These are phyloP conservation scores for Chionomys nivalis DNA, from an alignment of 2,113 vertebrate genomes.

Conservation along the genomic window DNA sequence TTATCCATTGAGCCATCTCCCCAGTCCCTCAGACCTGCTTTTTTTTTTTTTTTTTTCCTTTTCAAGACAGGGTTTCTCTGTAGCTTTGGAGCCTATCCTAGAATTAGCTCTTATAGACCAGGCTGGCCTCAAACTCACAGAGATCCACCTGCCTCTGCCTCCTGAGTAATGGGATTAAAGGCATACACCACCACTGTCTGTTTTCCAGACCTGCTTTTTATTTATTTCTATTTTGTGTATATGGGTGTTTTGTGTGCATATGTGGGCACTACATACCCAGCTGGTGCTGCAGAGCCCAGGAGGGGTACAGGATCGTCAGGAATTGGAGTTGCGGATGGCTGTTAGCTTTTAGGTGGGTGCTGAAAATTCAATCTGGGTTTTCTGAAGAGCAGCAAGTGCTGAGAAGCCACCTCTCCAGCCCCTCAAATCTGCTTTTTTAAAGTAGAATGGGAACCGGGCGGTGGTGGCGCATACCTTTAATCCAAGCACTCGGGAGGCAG, in stretches of 20 bases:
- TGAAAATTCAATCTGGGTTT: neutral
- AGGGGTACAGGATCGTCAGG: neutral
- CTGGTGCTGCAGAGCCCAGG: neutral
- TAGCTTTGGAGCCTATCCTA: no score
- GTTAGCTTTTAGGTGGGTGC: neutral
- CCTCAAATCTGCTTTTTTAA: neutral
- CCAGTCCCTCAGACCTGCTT: neutral
- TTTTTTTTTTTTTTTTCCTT: neutral
- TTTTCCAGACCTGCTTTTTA: neutral
- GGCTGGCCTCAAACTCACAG: no score
- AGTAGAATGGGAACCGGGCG: neutral
- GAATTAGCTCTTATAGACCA: no score
- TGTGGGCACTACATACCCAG: neutral
- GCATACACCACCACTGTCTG: no score
- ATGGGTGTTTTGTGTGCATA: neutral
- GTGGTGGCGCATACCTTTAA: no score
- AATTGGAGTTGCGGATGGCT: neutral
- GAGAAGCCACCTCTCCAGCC: neutral
- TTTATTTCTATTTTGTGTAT: neutral
- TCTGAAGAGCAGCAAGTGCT: neutral
- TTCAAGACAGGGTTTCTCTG: no score
- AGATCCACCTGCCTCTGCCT: no score
- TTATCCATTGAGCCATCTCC: neutral
- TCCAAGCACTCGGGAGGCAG: no score
- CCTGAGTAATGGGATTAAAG: no score